Conservation (phyloP, 2,113 vertebrate species). For the Ptyas mucosa region DNA sequence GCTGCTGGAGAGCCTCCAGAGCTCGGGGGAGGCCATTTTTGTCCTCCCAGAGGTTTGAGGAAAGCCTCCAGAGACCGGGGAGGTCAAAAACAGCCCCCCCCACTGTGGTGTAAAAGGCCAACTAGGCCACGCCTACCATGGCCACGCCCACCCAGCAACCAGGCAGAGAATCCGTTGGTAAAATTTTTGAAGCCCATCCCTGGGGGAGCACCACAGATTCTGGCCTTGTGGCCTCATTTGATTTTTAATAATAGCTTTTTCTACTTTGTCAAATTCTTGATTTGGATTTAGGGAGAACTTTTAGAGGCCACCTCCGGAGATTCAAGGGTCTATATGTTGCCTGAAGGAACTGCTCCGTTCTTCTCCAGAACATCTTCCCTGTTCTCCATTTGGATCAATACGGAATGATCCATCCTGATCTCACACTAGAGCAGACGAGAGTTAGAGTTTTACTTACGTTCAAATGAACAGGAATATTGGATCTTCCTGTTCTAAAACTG, state of each 20-base stretch:
- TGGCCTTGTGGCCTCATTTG: neutral
- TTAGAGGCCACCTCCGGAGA: neutral
- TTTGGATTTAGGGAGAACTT: neutral
- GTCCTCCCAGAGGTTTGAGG: too few relatives aligned
- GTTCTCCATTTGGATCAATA: neutral
- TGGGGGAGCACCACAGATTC: neutral
- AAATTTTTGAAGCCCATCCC: too few relatives aligned
- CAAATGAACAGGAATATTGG: neutral
- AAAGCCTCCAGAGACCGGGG: too few relatives aligned
- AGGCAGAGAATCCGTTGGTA: too few relatives aligned
- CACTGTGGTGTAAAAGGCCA: too few relatives aligned
- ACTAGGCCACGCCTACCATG: too few relatives aligned
- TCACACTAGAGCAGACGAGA: neutral
- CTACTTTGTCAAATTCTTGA: neutral
- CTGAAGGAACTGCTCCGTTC: neutral
- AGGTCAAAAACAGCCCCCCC: too few relatives aligned
- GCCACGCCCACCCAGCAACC: too few relatives aligned
- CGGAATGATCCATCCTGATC: neutral
- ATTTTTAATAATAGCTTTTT: neutral
- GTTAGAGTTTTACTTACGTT: neutral
- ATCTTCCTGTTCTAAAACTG: neutral
- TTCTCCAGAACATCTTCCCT: neutral
- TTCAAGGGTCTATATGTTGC: neutral
- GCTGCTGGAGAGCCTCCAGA: too few relatives aligned
- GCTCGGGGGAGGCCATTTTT: too few relatives aligned